Evolutionary conservation across 2,888 invertebrate species (phyloP).

Genomic region (Apocheima hispidaria): DNA sequence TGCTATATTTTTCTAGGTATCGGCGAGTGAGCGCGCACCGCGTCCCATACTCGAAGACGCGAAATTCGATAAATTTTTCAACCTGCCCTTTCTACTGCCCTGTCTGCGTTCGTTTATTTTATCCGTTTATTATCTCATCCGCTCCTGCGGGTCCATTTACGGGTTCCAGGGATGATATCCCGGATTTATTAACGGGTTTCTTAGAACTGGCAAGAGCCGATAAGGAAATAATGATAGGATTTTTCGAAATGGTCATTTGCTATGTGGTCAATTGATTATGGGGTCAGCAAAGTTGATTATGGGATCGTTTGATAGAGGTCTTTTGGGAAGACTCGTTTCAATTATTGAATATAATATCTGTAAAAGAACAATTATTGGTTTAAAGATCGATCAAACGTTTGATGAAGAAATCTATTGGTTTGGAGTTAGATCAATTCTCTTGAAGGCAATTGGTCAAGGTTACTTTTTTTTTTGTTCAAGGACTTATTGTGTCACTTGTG

Average conservation of each 20-base stretch:
- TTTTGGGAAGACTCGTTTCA: no score
- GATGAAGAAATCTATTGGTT: no score
- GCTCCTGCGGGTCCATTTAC: slow-evolving; percentile 30
- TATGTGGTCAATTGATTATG: slow-evolving; percentile 1
- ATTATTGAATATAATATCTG: no score
- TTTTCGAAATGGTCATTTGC: background rate
- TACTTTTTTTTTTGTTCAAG: no score
- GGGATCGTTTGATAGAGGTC: background rate
- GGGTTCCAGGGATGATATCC: slow-evolving; percentile 28
- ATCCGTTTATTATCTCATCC: slow-evolving; percentile 39
- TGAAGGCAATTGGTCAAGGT: no score
- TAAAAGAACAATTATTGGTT: no score
- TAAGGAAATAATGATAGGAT: slow-evolving; percentile 20
- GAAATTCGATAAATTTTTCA: no score
- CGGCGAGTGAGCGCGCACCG: no score
- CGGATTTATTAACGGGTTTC: slow-evolving; percentile 31
- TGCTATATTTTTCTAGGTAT: background rate
- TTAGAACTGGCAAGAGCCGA: slow-evolving; percentile 10
- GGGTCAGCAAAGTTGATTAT: background rate
- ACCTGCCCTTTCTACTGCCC: slow-evolving; percentile 15
- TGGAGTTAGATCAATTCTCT: no score
- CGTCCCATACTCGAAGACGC: no score
- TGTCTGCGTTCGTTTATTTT: slow-evolving; percentile 36
- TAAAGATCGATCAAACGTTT: no score
- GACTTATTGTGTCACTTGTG: no score